Conservation (phyloP, 92 coral and sea anemone genomes). For the Siderastrea siderea region DNA sequence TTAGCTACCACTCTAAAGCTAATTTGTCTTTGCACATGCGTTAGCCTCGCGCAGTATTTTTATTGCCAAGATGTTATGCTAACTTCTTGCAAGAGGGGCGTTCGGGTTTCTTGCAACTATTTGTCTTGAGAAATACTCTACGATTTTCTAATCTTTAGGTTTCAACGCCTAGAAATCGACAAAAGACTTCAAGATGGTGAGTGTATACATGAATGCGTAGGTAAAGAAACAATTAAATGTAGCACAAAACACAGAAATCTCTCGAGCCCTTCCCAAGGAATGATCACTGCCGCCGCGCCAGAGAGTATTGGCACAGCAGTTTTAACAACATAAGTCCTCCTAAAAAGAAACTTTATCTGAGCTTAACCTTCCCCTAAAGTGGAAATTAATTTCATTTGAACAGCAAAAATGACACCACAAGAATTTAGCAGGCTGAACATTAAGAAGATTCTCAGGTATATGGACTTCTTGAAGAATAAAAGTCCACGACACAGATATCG, state of each 20-base stretch:
- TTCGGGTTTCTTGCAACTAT: too few relatives aligned
- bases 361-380: background rate
- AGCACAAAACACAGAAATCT: too few relatives aligned
- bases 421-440: constrained; percentile 77
- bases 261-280: too few relatives aligned
- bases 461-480: constrained; percentile 84
- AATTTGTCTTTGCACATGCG: too few relatives aligned
- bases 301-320: too few relatives aligned
- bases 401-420: constrained; percentile 70
- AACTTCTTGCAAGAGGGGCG: too few relatives aligned
- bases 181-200: constrained; percentile 67
- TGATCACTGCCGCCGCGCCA: too few relatives aligned
- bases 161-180: constrained; percentile 60
- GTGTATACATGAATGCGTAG: background rate
- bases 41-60: too few relatives aligned
- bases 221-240: background rate
- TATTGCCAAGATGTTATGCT: too few relatives aligned
- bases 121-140: background rate
- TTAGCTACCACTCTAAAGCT: too few relatives aligned
- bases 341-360: background rate
- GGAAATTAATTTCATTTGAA: background rate
- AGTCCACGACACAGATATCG: constrained; percentile 94
- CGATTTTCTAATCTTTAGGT: constrained; percentile 52
- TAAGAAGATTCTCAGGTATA: constrained; percentile 74
- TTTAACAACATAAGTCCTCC: too few relatives aligned